Evolutionary conservation across 2,113 vertebrate genomes (phyloP), one percentile per base, ranked within the genome.

Genomic region (Sebastes schlegelii): DNA sequence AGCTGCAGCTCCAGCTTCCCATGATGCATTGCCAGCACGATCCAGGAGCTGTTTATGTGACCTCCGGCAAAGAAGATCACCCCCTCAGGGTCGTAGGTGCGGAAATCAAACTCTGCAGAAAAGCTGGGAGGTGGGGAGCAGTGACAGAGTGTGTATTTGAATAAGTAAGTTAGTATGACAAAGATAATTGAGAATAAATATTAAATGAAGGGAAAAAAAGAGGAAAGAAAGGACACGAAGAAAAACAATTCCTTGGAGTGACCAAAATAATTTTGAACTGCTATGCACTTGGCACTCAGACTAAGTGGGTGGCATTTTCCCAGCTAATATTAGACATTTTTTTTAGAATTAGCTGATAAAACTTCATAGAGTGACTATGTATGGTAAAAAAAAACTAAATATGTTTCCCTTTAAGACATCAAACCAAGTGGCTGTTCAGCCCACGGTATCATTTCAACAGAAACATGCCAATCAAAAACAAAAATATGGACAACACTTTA

Each of bases 21-120:
- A 0, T 95, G 93, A 80, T 98, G 96, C 89, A 99, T 89, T 58
- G 95, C 97, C 79, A 99, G 91, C 10, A 99, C 96, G 0, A 99
- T 96, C 98, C 98, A 99, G 40, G 96, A 96, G 94, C 96, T 98
- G 89, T 97, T 96, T 45, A 92, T 92, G 90, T 95, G 97, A 88
- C 97, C 97, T 75, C 98, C 98, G 0, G 98, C 98, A 79, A 99
- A 99, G 95, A 99, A 97, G 89, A 99, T 96, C 74, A 99, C 95
- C 10, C 98, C 98, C 91, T 99, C 98, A 0, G 95, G 93, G 89
- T 99, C 98, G 64, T 96, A 99, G 54, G 98, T 98, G 88, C 97
- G 97, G 93, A 99, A 97, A 93, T 99, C 98, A 84, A 99, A 99
- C 91, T 99, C 98, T 8, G 98, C 97, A 16, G 93, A 95, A 85